Conservation (phyloP, 2,113 vertebrate species). For the Colossoma macropomum region DNA sequence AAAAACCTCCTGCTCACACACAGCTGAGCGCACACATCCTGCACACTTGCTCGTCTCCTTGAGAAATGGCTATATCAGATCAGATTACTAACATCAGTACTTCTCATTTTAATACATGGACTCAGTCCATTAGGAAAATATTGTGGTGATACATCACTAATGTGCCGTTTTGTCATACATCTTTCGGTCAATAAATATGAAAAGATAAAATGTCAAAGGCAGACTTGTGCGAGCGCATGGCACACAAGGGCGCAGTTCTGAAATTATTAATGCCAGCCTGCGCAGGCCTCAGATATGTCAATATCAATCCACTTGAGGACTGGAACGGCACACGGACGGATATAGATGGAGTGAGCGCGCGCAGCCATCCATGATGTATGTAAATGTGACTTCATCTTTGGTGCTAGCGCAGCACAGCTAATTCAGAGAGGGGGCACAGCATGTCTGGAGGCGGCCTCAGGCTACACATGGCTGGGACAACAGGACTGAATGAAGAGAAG, state of each 20-base stretch:
- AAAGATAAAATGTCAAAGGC: constrained; percentile 49
- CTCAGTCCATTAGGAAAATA: constrained; percentile 53
- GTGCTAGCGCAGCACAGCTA: constrained; percentile 63
- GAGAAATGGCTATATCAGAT: constrained; percentile 47
- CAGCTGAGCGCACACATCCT: constrained; percentile 35
- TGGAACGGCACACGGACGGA: constrained; percentile 28
- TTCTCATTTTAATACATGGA: constrained; percentile 43
- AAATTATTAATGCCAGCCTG: constrained; percentile 30
- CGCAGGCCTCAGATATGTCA: constrained; percentile 29
- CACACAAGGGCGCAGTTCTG: constrained; percentile 11
- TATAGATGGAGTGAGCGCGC: constrained; percentile 19
- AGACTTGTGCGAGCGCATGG: constrained; percentile 19
- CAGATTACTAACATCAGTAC: constrained; percentile 47
- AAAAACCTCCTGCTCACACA: constrained; percentile 5
- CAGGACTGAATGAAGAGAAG: constrained; percentile 12
- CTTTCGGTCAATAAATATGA: constrained; percentile 53
- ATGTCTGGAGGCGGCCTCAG: constrained; percentile 35
- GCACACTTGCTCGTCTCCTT: not conserved
- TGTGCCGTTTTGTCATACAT: constrained; percentile 50
- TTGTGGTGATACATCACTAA: constrained; percentile 54
- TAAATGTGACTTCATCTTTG: constrained; percentile 54
- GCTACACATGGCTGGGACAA: not conserved
- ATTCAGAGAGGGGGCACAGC: constrained; percentile 34
- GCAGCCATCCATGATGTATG: not conserved
- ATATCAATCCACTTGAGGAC: constrained; percentile 44